Evolutionary conservation across 2,888 invertebrate species (phyloP).

Genomic region (Drosophila cyrtoloma): DNA sequence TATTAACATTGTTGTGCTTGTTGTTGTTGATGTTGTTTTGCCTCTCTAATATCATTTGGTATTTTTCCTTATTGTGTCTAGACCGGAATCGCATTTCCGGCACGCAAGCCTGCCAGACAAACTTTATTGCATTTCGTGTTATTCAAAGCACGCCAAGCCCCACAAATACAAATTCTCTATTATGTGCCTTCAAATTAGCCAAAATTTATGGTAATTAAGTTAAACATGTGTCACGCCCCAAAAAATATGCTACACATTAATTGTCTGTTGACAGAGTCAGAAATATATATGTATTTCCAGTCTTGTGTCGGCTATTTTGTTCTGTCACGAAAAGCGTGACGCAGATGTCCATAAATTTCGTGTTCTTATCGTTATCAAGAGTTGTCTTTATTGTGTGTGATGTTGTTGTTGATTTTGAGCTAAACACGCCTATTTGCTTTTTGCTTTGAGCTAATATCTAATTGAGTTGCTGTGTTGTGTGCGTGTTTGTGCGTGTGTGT

Average conservation of each 20-base stretch:
- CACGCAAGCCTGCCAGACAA: slow-evolving; percentile 60
- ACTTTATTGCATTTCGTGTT: slow-evolving; percentile 54
- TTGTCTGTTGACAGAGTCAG: slow-evolving; percentile 9
- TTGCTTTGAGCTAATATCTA: slow-evolving; percentile 6
- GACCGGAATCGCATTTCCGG: slow-evolving; percentile 69
- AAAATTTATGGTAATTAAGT: slow-evolving; percentile 50
- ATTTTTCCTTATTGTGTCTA: slow-evolving; percentile 63
- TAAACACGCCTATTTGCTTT: slow-evolving; percentile 16
- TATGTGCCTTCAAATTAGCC: slow-evolving; percentile 28
- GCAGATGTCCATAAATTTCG: background rate
- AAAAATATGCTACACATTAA: slow-evolving; percentile 38
- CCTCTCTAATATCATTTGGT: slow-evolving; percentile 37
- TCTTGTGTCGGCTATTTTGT: background rate
- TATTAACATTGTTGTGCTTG: slow-evolving; percentile 4
- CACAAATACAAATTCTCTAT: background rate
- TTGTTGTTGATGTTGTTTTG: slow-evolving; percentile 7
- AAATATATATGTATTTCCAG: background rate
- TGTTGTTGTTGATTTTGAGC: background rate
- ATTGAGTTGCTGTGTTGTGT: slow-evolving; percentile 26
- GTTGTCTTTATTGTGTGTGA: slow-evolving; percentile 6
- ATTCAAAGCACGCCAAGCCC: slow-evolving; percentile 31
- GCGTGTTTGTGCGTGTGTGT: background rate
- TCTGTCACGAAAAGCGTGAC: background rate
- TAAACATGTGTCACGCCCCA: slow-evolving; percentile 40
- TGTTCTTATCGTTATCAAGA: slow-evolving; percentile 7